Percentiles rank a stretch among this genome's conserved stretches.
Evolutionary conservation across 2,797 vertebrate species (phyloP).

Genomic region (Thalassophryne amazonica): DNA sequence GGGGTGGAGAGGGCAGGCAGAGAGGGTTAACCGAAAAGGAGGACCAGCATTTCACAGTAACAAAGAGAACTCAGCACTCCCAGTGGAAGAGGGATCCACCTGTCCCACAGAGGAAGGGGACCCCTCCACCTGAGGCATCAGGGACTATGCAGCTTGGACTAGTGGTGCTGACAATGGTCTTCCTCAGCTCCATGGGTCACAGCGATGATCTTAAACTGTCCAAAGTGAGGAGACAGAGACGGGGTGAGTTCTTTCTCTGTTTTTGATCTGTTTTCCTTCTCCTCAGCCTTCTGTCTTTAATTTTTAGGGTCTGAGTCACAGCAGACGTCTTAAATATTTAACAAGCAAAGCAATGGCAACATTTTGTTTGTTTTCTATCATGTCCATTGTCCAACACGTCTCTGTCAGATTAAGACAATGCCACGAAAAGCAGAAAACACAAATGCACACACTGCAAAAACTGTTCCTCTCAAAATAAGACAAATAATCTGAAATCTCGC

Average conservation of each 20-base stretch:
- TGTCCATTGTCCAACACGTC: too few species aligned
- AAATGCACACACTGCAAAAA: too few species aligned
- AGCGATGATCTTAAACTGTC: slow-evolving; percentile 78
- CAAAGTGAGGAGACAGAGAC: slow-evolving; percentile 91
- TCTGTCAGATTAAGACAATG: too few species aligned
- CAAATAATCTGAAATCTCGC: too few species aligned
- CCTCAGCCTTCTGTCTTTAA: slow-evolving; percentile 23
- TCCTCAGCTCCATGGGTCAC: slow-evolving; percentile 92
- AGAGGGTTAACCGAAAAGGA: slow-evolving; percentile 9
- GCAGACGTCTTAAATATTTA: slow-evolving; percentile 58
- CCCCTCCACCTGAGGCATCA: slow-evolving; percentile 77
- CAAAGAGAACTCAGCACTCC: slow-evolving; percentile 60
- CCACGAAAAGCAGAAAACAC: too few species aligned
- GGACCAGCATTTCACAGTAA: slow-evolving; percentile 9
- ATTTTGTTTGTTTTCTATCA: slow-evolving; percentile 62
- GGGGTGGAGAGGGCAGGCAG: neutral
- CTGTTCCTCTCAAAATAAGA: too few species aligned
- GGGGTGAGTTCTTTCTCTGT: slow-evolving; percentile 84
- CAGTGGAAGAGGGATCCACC: slow-evolving; percentile 62
- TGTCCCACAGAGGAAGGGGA: slow-evolving; percentile 65
- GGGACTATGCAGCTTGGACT: slow-evolving; percentile 98
- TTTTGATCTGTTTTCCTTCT: slow-evolving; percentile 14
- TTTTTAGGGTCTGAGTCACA: slow-evolving; percentile 45
- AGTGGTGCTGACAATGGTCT: slow-evolving; percentile 86
- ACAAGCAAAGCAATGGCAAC: slow-evolving; percentile 62